Evolutionary conservation across 2,113 vertebrate species (phyloP), one percentile per base, ranked within the genome.

Genomic region (Etheostoma cragini): DNA sequence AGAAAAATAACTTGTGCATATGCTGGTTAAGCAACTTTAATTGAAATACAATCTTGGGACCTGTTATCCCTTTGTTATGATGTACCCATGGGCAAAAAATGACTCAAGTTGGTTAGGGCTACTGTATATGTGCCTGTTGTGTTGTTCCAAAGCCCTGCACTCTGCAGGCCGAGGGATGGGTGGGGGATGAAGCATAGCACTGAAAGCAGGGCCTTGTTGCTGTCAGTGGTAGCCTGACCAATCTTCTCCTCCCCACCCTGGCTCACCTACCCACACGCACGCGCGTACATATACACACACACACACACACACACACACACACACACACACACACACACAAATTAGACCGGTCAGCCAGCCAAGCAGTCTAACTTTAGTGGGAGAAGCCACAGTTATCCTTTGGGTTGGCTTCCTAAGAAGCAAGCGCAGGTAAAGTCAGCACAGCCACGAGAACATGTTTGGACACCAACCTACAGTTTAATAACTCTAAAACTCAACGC

Each of bases 181-280:
- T 56, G 82, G 47, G 56, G 75, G 76, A 47, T 67, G 68, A 56
- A 65, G 53, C 66, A 57, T 22, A 63, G 54, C 5, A n/a, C 83
- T 93, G 88, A 93, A 94, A 92, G 92, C 86, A 82, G 30, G 53
- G 78, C 90, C 89, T 92, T 92, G 89, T 92, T 92, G 81, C 84
- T 77, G 77, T 87, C 65, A 65, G 38, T 22, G 64, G 80, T 42
- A 75, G 78, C 13, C 78, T 89, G 79, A 85, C 86, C 81, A 82
- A 71, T 83, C 77, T 38, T 76, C 64, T 69, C 72, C 81, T 58
- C 65, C 78, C 70, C 71, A 71, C 68, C 75, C 75, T 76, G 73
- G 53, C 74, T 76, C 72, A 84, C 82, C 70, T 71, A 76, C 66
- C 21, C 42, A 53, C 61, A 30, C 33, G 69, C 77, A 81, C 42